Evolutionary conservation across 2,113 vertebrate genomes (phyloP).

Genomic region (Chiloscyllium plagiosum): DNA sequence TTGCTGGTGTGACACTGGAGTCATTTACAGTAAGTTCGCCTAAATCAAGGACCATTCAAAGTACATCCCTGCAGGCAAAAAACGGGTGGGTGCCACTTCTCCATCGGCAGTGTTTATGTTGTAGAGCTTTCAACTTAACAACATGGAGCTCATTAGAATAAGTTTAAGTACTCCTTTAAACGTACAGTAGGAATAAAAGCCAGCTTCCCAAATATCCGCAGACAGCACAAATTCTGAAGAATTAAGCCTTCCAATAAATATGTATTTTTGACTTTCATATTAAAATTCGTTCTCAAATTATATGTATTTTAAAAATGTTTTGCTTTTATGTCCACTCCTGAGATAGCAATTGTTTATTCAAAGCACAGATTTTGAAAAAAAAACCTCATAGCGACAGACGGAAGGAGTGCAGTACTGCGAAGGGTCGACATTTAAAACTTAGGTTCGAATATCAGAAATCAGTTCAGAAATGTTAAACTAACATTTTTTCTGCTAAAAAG

Average conservation of each 20-base stretch:
- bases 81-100: conserved; percentile 16
- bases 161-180: neutral
- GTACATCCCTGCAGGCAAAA: neutral
- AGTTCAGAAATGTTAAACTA: neutral
- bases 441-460: neutral
- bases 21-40: neutral
- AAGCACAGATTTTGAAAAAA: neutral
- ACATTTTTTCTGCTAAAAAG: neutral
- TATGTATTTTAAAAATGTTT: neutral
- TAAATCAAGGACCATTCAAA: conserved; percentile 5
- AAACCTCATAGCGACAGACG: neutral
- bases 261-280: neutral
- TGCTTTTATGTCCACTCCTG: neutral
- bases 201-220: conserved; percentile 10
- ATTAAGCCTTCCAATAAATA: neutral
- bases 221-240: neutral
- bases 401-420: too few relatives aligned
- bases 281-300: neutral
- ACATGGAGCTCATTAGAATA: conserved; percentile 36
- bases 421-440: neutral
- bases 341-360: neutral
- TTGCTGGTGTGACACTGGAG: neutral
- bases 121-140: conserved; percentile 21
- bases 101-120: neutral
- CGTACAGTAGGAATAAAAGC: conserved; percentile 24